These are phyloP conservation scores for Polyommatus icarus DNA, from an alignment of 2,888 invertebrate genomes.

Conservation along the genomic window DNA sequence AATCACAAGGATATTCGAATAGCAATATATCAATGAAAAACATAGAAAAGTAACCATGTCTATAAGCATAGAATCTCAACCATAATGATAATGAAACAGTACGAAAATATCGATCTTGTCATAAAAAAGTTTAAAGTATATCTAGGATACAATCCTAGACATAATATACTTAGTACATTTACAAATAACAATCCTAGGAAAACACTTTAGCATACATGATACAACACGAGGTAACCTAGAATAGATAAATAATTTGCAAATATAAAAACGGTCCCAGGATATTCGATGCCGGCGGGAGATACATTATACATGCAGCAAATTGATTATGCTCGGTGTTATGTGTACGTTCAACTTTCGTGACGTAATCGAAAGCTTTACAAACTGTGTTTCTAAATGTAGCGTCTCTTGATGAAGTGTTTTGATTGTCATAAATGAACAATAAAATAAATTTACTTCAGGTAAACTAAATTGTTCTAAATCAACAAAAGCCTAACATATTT, in stretches of 20 bases:
- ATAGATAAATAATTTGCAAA: background rate
- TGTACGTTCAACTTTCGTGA: slow-evolving; percentile 8
- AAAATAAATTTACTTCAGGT: no score
- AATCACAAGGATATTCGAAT: no score
- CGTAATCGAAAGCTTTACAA: slow-evolving; percentile 3
- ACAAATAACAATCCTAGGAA: background rate
- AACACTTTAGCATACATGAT: background rate
- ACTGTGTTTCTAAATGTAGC: background rate
- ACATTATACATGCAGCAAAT: slow-evolving; percentile 15
- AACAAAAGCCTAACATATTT: background rate
- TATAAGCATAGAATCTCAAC: no score
- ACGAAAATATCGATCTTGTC: background rate
- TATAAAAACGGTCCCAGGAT: slow-evolving; percentile 17
- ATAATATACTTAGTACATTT: no score
- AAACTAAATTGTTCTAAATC: background rate
- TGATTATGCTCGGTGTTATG: slow-evolving; percentile 5
- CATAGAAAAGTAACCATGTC: no score
- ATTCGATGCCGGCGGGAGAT: slow-evolving; percentile 4
- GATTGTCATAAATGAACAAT: background rate
- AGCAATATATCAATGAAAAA: no score
- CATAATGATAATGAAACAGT: no score
- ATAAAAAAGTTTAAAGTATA: background rate
- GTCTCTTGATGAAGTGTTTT: background rate
- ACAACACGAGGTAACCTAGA: background rate
- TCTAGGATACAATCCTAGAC: no score